Base-by-base conservation (phyloP, 2,888 invertebrate genomes). In the Dynastes maya region DNA sequence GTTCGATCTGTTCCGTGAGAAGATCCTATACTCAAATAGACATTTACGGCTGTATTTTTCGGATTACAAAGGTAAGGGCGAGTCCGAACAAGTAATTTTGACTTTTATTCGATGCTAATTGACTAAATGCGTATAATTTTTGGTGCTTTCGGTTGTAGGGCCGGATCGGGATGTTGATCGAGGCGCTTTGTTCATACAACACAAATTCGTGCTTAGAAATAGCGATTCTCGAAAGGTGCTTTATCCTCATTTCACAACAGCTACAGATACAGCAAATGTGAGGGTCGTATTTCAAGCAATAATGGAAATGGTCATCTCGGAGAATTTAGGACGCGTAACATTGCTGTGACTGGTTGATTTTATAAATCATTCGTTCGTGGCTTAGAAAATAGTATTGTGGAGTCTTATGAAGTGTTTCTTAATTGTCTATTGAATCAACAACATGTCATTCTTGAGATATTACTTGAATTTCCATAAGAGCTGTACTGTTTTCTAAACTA, bases 181-280 rank as follows among this genome's bases (percentile, higher is more conserved):
- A 82, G 92, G 91, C 13, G 93, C 93, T 2, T 86, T 92, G 22
- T 93, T 91, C 84, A 92, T 93, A 76, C 92, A 92, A 85, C 91
- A 91, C 81, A 90, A 92, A 84, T 93, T 92, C 84, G 89, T 91
- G 40, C 84, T 90, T 81, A 89, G 90, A 81, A 92, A 91, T 84
- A 89, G 89, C 37, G 90, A 91, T 83, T 90, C 91, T 5, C 88
- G 91, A 67, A 91, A 92, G 86, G 90, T 92, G 11, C 88, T 93
- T 40, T 92, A 92, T 86, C 92, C 92, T 1, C 93, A 93, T 87
- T 93, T 93, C 85, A 93, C 92, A 58, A 93, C 93, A 11, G 93
- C 93, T 45, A 93, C 93, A 0, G 93, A 93, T 84, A 93, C 93
- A 32, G 91, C 91, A 81, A 93, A 93, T 86, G 91, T 93, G 49